Evolutionary conservation across 2,888 invertebrate species (phyloP).

Genomic region (Acleris laterana): DNA sequence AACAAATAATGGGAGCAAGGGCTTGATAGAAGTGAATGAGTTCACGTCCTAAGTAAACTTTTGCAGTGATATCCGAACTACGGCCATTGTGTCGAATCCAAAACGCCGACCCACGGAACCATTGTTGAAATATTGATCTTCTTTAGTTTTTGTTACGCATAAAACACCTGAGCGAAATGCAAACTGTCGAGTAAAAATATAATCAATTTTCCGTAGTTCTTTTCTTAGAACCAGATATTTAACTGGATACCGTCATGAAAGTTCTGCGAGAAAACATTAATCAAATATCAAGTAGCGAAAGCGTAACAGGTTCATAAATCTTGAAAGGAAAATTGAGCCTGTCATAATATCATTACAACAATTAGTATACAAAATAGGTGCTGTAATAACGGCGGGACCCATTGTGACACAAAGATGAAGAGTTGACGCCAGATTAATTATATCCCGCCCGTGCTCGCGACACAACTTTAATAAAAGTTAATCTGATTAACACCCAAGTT

Average conservation of each 20-base stretch:
- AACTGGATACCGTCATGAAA: not conserved
- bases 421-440: constrained; percentile 52
- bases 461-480: constrained; percentile 72
- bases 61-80: constrained; percentile 61
- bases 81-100: constrained; percentile 62
- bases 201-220: not conserved
- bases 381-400: constrained; percentile 24
- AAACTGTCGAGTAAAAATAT: not conserved
- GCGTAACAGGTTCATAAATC: constrained; percentile 22
- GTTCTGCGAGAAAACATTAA: constrained; percentile 1
- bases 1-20: constrained; percentile 75
- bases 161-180: constrained; percentile 32
- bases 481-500: constrained; percentile 70
- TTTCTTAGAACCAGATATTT: not conserved
- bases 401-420: constrained; percentile 32
- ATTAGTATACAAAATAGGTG: constrained; percentile 28
- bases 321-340: constrained; percentile 8
- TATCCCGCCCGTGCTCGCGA: constrained; percentile 48
- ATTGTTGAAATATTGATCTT: constrained; percentile 59
- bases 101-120: constrained; percentile 54
- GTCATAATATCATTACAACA: constrained; percentile 27
- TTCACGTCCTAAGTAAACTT: constrained; percentile 77
- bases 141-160: constrained; percentile 55
- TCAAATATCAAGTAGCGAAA: constrained; percentile 15
- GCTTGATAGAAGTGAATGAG: constrained; percentile 73